Percentiles rank a stretch among this genome's conserved stretches.
Conservation (phyloP, 2,888 invertebrate genomes). For the Hofmannophila pseudospretella region DNA sequence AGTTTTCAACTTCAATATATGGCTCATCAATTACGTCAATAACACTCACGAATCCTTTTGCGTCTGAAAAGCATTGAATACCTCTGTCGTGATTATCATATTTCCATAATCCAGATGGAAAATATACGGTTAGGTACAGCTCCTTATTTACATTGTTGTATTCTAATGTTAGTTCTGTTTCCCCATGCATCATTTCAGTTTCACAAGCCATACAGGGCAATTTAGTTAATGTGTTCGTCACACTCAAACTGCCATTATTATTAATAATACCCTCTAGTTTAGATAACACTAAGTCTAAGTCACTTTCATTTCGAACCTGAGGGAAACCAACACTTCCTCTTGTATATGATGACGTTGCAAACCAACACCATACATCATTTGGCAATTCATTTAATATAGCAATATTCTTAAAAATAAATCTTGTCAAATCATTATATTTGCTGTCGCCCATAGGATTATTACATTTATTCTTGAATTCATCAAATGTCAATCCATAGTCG, state of each 20-base stretch:
- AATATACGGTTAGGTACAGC: constrained; percentile 74
- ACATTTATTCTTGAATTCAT: constrained; percentile 41
- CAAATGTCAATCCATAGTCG: constrained; percentile 33
- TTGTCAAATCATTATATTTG: constrained; percentile 29
- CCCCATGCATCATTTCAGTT: constrained; percentile 35
- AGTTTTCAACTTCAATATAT: constrained; percentile 23
- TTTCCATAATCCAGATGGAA: constrained; percentile 73
- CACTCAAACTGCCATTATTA: constrained; percentile 39
- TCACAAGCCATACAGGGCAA: constrained; percentile 64
- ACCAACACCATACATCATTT: constrained; percentile 55
- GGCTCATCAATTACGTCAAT: constrained; percentile 59
- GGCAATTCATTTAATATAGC: constrained; percentile 35
- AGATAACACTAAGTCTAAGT: neutral
- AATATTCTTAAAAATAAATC: constrained; percentile 53
- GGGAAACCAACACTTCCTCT: neutral
- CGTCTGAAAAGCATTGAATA: constrained; percentile 80
- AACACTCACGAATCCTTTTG: constrained; percentile 66
- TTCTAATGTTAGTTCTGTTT: constrained; percentile 53
- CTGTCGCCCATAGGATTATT: constrained; percentile 42
- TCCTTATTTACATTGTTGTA: constrained; percentile 39
- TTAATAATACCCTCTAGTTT: constrained; percentile 43
- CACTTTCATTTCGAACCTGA: neutral
- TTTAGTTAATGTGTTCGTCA: constrained; percentile 27
- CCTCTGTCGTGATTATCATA: constrained; percentile 60
- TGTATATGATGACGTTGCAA: constrained; percentile 17